Base-by-base conservation (phyloP, 2,113 vertebrate species). In the Triplophysa siluroides region DNA sequence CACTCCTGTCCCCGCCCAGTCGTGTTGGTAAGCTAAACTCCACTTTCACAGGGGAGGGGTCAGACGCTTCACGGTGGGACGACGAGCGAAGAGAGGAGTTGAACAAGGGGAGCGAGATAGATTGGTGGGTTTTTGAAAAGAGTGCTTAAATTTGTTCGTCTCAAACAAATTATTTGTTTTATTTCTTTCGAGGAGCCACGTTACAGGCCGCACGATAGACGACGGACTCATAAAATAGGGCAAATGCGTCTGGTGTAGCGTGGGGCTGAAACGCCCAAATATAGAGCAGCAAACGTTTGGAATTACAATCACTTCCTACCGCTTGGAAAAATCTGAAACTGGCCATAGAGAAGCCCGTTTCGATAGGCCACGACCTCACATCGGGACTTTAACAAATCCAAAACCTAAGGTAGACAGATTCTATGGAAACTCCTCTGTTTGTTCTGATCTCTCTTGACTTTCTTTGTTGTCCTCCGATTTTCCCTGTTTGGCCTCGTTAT, bases 221-320 rank as follows among this genome's bases (percentile, higher is more conserved):
- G 56, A 47, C 38, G 5, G 56, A 8, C 41, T 33, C 26, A 60
- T 45, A 13, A 78, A 43, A 21, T 33, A 58, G 23, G 50, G 1
- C 63, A 75, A 54, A 74, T 38, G 56, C 58, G 61, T 76, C 65
- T 66, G n/a, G 72, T 94, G 93, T 92, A 94, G 84, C 92, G 94
- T 62, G 58, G 85, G 85, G 75, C 70, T 78, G 50, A 45, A 67
- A 84, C 85, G 85, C 83, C 78, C 85, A 80, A 79, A 83, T 81
- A 80, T 81, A 84, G 82, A 76, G 62, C 84, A 81, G 81, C 75
- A 72, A 71, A 77, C 74, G 81, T 58, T 83, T 83, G 85, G 85
- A 81, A 86, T 86, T 83, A 84, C 85, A 81, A 76, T 80, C 63
- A 83, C 78, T 83, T 83, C 78, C 80, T 80, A 85, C 79, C 73